Evolutionary conservation across 1,140 invertebrate species (phyloP).

Genomic region (Linepithema humile): DNA sequence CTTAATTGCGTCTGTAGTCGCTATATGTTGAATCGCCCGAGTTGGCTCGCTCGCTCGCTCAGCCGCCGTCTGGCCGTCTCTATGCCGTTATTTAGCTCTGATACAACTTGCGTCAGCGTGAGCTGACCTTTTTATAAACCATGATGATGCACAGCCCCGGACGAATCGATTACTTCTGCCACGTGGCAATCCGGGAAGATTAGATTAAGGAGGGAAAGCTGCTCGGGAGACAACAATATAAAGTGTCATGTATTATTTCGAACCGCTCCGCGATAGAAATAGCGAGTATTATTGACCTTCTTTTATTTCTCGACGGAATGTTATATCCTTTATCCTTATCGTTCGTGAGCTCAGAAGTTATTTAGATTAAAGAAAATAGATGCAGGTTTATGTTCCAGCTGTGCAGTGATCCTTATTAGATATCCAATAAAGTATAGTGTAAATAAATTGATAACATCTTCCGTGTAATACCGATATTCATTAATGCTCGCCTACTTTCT

Average conservation of each 20-base stretch:
- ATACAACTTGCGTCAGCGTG: slow-evolving; percentile 26
- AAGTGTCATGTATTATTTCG: slow-evolving; percentile 1
- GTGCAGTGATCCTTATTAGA: neutral
- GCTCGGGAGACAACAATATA: neutral
- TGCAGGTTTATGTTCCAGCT: neutral
- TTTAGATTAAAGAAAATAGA: neutral
- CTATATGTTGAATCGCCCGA: neutral
- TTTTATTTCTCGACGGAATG: neutral
- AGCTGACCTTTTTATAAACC: slow-evolving; percentile 39
- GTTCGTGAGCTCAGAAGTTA: neutral
- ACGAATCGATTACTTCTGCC: slow-evolving; percentile 20
- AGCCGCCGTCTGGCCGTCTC: slow-evolving; percentile 14
- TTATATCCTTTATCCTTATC: neutral
- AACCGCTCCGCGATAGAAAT: neutral
- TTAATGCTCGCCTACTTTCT: neutral
- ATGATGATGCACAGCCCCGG: slow-evolving; percentile 25
- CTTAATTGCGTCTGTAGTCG: slow-evolving; percentile 28
- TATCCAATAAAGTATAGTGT: neutral
- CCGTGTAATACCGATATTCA: neutral
- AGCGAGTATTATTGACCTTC: neutral
- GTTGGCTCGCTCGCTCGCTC: neutral
- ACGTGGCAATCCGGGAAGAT: slow-evolving; percentile 9
- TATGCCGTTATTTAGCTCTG: slow-evolving; percentile 35
- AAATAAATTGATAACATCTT: neutral
- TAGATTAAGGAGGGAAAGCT: slow-evolving; percentile 16